These are phyloP conservation scores for Yponomeuta evonymella DNA, from an alignment of 2,888 invertebrate species.

Conservation along the genomic window DNA sequence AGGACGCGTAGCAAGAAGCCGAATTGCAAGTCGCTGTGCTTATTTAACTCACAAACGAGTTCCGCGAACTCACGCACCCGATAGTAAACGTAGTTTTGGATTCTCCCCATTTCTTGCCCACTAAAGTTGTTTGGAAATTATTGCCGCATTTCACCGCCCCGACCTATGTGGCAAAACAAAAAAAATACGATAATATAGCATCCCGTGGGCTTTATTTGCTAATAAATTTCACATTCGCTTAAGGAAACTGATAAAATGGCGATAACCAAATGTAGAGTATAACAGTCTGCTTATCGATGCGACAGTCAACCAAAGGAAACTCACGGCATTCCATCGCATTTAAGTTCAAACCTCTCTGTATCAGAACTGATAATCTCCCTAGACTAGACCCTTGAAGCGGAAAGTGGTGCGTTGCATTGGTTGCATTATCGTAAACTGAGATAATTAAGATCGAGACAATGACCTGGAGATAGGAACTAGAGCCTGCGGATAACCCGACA, in stretches of 20 bases:
- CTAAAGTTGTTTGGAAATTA: constrained; percentile 31
- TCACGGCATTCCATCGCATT: background rate
- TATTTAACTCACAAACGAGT: constrained; percentile 57
- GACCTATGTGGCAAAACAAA: constrained; percentile 7
- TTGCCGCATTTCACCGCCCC: constrained; percentile 9
- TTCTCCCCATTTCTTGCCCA: constrained; percentile 40
- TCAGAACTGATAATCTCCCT: background rate
- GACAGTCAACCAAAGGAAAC: background rate
- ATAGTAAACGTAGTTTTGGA: constrained; percentile 51
- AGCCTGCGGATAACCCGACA: constrained; percentile 36
- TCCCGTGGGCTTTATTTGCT: background rate
- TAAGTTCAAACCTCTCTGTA: background rate
- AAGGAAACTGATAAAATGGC: constrained; percentile 5
- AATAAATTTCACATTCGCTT: constrained; percentile 3
- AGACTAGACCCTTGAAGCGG: background rate
- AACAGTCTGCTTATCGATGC: background rate
- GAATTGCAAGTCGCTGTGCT: constrained; percentile 45
- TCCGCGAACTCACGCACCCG: constrained; percentile 63
- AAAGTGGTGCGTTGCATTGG: constrained; percentile 32
- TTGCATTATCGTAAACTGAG: constrained; percentile 42
- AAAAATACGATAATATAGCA: constrained; percentile 1
- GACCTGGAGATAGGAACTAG: constrained; percentile 42
- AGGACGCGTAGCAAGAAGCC: constrained; percentile 53
- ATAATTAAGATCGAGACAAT: constrained; percentile 55
- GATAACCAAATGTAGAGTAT: constrained; percentile 9